phyloP scores from a whole-genome alignment of 2,888 invertebrate genomes.

The Lasioglossum calceatum region DNA sequence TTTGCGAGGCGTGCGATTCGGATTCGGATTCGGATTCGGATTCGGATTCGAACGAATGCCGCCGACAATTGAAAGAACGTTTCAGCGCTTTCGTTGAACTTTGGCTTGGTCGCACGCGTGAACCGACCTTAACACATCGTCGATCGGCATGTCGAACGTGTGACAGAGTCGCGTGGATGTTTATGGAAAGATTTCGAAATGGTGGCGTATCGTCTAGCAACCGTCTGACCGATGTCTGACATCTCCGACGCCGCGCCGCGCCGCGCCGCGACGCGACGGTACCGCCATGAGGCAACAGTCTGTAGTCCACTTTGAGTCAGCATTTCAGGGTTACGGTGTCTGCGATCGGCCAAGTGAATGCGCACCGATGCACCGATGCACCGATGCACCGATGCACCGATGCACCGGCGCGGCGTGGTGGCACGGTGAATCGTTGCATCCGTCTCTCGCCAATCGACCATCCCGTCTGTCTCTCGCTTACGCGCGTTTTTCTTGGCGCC shows the following conservation, averaged over 20 bases:
- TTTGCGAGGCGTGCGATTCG: background rate
- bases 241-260: no score
- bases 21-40: no score
- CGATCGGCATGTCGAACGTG: constrained; percentile 26
- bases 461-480: background rate
- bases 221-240: constrained; percentile 63
- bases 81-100: background rate
- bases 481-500: background rate
- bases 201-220: constrained; percentile 59
- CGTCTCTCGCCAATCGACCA: background rate
- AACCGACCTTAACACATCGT: background rate
- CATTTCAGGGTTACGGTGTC: constrained; percentile 19
- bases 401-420: background rate
- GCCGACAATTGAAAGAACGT: background rate
- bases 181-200: constrained; percentile 55
- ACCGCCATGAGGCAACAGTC: constrained; percentile 4
- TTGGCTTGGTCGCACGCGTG: background rate
- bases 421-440: background rate
- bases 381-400: background rate
- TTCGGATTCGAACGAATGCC: background rate
- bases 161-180: constrained; percentile 28
- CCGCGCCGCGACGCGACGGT: background rate
- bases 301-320: constrained; percentile 8
- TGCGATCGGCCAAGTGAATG: background rate
- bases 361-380: background rate